These are phyloP conservation scores for Apoda limacodes DNA, from an alignment of 2,888 invertebrate species.

Conservation along the genomic window DNA sequence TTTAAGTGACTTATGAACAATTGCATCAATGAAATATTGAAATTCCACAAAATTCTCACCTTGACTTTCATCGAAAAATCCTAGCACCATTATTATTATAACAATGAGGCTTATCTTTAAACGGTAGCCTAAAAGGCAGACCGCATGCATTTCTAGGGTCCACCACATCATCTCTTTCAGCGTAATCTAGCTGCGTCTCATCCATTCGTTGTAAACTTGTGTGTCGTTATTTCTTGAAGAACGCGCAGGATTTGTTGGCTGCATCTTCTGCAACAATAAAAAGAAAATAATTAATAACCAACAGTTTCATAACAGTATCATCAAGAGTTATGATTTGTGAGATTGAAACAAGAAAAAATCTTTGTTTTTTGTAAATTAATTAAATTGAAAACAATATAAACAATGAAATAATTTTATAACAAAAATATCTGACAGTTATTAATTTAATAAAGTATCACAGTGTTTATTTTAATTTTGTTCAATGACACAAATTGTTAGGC, in stretches of 20 bases:
- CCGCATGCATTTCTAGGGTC: slow-evolving; percentile 34
- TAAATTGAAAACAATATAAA: too few relatives aligned
- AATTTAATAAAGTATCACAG: too few relatives aligned
- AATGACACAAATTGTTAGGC: too few relatives aligned
- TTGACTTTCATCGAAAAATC: slow-evolving; percentile 57
- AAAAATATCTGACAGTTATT: too few relatives aligned
- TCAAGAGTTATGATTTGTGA: too few relatives aligned
- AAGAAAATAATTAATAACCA: slow-evolving; percentile 1
- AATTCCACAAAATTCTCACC: slow-evolving; percentile 28
- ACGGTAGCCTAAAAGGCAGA: slow-evolving; percentile 40
- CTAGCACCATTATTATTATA: slow-evolving; percentile 50
- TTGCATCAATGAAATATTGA: too few relatives aligned
- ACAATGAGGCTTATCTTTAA: slow-evolving; percentile 47
- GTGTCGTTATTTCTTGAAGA: slow-evolving; percentile 18
- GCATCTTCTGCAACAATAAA: slow-evolving; percentile 46
- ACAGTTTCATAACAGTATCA: too few relatives aligned
- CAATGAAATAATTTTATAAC: too few relatives aligned
- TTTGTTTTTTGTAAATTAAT: too few relatives aligned
- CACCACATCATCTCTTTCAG: slow-evolving; percentile 26
- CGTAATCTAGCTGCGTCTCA: slow-evolving; percentile 42
- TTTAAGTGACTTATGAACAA: too few relatives aligned
- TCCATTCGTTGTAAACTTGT: slow-evolving; percentile 47
- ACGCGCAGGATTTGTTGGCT: slow-evolving; percentile 24
- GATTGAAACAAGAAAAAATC: too few relatives aligned
- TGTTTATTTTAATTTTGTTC: too few relatives aligned